These are phyloP conservation scores for Muscicapa comitata DNA, from an alignment of 2,797 vertebrate species.

Conservation along the genomic window DNA sequence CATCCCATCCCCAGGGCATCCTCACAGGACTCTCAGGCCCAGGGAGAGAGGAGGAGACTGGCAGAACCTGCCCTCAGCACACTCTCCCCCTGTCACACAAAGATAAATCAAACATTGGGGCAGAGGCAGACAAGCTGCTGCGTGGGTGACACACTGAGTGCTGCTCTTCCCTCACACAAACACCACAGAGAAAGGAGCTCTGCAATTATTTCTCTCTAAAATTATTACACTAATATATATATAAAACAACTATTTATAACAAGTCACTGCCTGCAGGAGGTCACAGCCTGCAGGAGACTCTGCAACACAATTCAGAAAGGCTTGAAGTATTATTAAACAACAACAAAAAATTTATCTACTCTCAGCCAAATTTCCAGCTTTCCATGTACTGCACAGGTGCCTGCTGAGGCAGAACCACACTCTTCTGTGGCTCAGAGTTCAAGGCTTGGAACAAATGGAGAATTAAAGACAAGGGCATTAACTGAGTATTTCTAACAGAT, in stretches of 20 bases:
- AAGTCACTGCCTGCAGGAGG: background rate
- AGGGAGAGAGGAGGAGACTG: too few species aligned
- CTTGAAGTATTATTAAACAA: background rate
- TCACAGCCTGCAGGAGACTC: background rate
- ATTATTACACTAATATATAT: background rate
- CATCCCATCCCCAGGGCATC: too few species aligned
- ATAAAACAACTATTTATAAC: fast-evolving
- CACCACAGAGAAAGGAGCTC: background rate
- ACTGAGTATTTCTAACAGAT: background rate
- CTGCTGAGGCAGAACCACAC: background rate
- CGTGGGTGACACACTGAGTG: background rate
- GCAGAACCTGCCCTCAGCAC: background rate
- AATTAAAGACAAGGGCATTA: background rate
- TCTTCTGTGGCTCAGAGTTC: background rate
- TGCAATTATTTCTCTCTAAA: background rate
- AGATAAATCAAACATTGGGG: background rate
- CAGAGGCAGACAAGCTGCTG: background rate
- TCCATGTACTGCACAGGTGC: too few species aligned
- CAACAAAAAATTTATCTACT: fast-evolving
- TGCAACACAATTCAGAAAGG: fast-evolving
- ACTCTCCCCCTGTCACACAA: too few species aligned
- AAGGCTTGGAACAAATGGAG: background rate
- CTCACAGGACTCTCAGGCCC: too few species aligned
- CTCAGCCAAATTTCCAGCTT: background rate
- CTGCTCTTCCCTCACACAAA: background rate